Conservation (phyloP, 2,797 vertebrate species). For the Falco berigora region DNA sequence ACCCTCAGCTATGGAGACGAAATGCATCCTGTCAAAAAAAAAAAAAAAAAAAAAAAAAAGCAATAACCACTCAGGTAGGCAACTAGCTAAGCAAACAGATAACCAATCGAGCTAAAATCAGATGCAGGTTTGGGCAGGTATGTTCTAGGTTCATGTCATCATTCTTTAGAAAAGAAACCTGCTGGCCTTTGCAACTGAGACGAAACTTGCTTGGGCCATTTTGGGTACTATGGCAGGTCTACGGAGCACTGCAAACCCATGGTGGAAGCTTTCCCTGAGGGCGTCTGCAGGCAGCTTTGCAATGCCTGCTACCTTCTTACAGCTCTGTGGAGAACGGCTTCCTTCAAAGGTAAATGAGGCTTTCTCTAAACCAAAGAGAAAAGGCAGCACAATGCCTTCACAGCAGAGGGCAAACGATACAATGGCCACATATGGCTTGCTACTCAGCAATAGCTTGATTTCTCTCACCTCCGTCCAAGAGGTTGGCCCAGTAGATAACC, state of each 20-base stretch:
- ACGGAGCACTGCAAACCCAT: not conserved
- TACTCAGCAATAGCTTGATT: fast-evolving
- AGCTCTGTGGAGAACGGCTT: not conserved
- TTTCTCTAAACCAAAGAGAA: not conserved
- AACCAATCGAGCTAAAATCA: not conserved
- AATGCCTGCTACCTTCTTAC: not conserved
- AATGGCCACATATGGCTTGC: not conserved
- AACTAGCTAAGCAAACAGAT: not conserved
- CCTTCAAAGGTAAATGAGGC: not conserved
- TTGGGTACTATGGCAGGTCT: not conserved
- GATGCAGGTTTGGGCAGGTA: not conserved
- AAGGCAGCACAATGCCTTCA: not conserved
- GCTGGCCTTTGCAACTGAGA: not conserved
- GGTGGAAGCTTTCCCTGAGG: not conserved
- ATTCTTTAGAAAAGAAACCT: not conserved
- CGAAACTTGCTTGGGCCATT: not conserved
- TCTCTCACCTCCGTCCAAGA: slow-evolving; percentile 91
- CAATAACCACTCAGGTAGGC: fast-evolving
- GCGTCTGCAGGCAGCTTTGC: not conserved
- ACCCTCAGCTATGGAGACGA: not conserved
- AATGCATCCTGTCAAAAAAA: not conserved
- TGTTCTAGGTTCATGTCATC: not conserved
- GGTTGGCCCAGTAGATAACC: slow-evolving; percentile 98
- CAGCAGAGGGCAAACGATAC: not conserved
- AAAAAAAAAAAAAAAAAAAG: not conserved